Evolutionary conservation across 2,888 invertebrate species (phyloP), one percentile per base, ranked within the genome.

Genomic region (Melolontha melolontha): DNA sequence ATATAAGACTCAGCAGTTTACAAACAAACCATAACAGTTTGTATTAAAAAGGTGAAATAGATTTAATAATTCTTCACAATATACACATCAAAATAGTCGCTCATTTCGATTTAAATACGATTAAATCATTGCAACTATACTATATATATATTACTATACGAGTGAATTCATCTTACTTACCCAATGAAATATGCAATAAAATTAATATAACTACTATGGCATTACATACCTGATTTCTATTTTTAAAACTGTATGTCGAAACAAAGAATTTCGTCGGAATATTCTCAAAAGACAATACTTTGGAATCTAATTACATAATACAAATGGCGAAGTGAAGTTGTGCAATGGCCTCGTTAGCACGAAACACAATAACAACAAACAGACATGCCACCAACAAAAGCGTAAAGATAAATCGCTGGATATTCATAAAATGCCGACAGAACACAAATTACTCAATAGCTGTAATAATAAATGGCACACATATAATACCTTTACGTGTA

Each of bases 291-390:
- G 59, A 34, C 34, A 62, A 62, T 49, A 47, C 59, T 29, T 42
- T 11, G 57, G 57, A 59, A 59, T 44, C 59, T 29, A 59, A n/a
- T 62, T 62, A 47, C 47, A 62, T 62, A 62, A 62, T 47, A 34
- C 4, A 27, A 12, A 49, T 17, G 34, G 47, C 16, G 16, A 42
- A 47, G 59, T 16, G 11, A 17, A 17, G 39, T 62, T 62, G n/a
- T 14, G 39, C 11, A 62, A 47, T 8, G 12, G 10, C 34, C 44
- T 62, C 59, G 47, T 47, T 62, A 49, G 59, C 34, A 62, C 34
- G 44, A 34, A 47, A 62, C 34, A 29, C 16, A 47, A 49, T 62
- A 62, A 62, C 29, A 47, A 34, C 47, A 47, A 34, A 22, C 11
- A 47, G 34, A 47, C 59, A 22, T 62, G 47, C 47, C 34, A n/a